phyloP scores from a whole-genome alignment of 2,888 invertebrate genomes.

The Anoplius nigerrimus region DNA sequence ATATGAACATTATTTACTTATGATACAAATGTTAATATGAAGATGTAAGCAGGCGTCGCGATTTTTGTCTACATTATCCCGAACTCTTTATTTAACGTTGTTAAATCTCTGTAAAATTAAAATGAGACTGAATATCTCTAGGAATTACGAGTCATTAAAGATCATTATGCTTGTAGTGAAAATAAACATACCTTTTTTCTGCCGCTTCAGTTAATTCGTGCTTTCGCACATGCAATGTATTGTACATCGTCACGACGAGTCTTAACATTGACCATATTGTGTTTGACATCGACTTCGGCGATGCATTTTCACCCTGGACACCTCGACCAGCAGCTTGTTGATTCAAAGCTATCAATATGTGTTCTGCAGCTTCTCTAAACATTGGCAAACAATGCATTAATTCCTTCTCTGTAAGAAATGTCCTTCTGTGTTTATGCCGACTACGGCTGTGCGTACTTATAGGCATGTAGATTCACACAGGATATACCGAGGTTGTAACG shows the following conservation, averaged over 20 bases:
- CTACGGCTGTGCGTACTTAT: slow-evolving; percentile 77
- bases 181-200: slow-evolving; percentile 75
- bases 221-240: slow-evolving; percentile 69
- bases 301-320: slow-evolving; percentile 71
- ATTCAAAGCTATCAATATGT: slow-evolving; percentile 94
- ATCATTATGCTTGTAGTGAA: background rate
- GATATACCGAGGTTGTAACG: slow-evolving; percentile 98
- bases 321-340: slow-evolving; percentile 89
- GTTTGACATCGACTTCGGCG: slow-evolving; percentile 85
- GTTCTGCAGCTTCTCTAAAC: slow-evolving; percentile 93
- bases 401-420: too few species aligned
- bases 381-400: too few species aligned
- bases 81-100: slow-evolving; percentile 73
- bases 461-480: slow-evolving; percentile 95
- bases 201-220: slow-evolving; percentile 77
- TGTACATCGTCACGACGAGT: slow-evolving; percentile 90
- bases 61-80: slow-evolving; percentile 66
- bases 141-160: background rate
- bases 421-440: background rate
- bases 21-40: slow-evolving; percentile 2
- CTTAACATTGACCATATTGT: slow-evolving; percentile 96
- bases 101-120: slow-evolving; percentile 71
- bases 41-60: slow-evolving; percentile 1
- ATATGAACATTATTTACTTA: slow-evolving; percentile 10
- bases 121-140: slow-evolving; percentile 18